Evolutionary conservation across 1,140 invertebrate genomes (phyloP), one percentile per base, ranked within the genome.

Genomic region (Anastrepha obliqua): DNA sequence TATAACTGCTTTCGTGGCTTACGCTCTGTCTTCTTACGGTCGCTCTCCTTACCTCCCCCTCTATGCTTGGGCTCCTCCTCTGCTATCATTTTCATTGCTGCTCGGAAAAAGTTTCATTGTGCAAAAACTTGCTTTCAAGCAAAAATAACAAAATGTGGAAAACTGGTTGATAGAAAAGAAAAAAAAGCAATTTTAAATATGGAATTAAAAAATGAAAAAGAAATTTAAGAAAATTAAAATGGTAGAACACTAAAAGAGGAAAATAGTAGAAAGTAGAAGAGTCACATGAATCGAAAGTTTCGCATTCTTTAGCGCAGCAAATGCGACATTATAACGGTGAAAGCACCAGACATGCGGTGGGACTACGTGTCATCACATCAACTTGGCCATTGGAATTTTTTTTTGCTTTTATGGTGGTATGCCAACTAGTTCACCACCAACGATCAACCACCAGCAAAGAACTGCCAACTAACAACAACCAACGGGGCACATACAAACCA

Each of bases 281-380:
- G 39, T 11, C 42, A 47, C 67, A 44, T 74, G 67, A 74, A 74
- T 74, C 44, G 67, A 47, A 74, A 74, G 44, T 44, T 74, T 47
- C 42, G 67, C 67, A 74, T 74, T 42, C 67, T 74, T 74, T n/a
- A 74, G 67, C 42, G 15, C 39, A 74, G 67, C 67, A 47, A 15
- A 74, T 74, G 67, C 67, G 67, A 74, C 67, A 74, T 74, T 74
- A 17, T 47, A 74, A n/a, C 67, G 44, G 42, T n/a, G 39, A 74
- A 74, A 15, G 15, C 42, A 11, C 15, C 42, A 74, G 39, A 74
- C 15, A n/a, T 74, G 29, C 64, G 64, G 29, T 67, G 4, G 39
- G 13, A 47, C 42, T 42, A 42, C 67, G 39, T 74, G 67, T 15
- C 13, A 74, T 8, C 51, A 55, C 51, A 55, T 55, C 51, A 55